Base-by-base conservation (phyloP, 2,888 invertebrate species). In the Mylabris sibirica region DNA sequence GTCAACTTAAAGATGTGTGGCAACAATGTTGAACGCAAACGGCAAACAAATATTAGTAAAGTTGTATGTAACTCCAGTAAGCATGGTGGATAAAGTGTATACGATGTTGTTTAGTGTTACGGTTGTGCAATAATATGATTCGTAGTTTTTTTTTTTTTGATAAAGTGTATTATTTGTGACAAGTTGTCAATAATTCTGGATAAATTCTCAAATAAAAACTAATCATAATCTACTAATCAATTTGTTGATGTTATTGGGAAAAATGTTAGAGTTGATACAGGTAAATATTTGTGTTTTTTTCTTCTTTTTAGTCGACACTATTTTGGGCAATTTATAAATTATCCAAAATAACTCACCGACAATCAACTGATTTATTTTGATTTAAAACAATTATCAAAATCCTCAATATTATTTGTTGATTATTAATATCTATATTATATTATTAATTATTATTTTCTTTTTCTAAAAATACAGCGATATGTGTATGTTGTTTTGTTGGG, bases 31-130 rank as follows among this genome's bases (percentile, higher is more conserved):
- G 66, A 70, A 71, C 75, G 77, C 75, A 74, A 77, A 76, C 76
- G 77, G 75, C 77, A 79, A 78, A 79, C 78, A 78, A 78, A 77
- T 76, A 77, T 75, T 76, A 74, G 77, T 74, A 74, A 79, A 76
- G 76, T 77, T 76, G 72, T 77, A 74, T 78, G 75, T 77, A 67
- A 70, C 75, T 76, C 73, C 72, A 74, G 74, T 75, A 76, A 75
- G 79, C 77, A 78, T 77, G 78, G 76, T 79, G 77, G 75, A 75
- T 72, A 73, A 76, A 72, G 70, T 71, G 69, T 74, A 70, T 71
- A 69, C 74, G 74, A 75, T 72, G 72, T 73, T 74, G 72, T 76
- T 75, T 72, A 66, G 73, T 72, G 71, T 73, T 74, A 62, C 63
- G 69, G 72, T 68, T 68, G 68, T 75, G 72, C 57, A 74, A 70